Evolutionary conservation across 2,888 invertebrate genomes (phyloP).

Genomic region (Phalangium opilio): DNA sequence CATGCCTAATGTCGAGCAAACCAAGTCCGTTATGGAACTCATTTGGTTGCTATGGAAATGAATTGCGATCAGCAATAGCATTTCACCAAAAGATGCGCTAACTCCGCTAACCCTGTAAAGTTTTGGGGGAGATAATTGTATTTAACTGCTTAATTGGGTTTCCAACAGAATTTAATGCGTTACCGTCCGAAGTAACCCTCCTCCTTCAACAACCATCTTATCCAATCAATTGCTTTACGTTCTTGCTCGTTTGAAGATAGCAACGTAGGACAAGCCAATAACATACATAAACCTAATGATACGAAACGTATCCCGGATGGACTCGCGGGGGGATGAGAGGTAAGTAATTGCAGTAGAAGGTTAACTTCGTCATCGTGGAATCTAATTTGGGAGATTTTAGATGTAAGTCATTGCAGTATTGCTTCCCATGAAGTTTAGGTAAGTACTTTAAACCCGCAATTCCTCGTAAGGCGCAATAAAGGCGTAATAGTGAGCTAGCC

Average conservation of each 20-base stretch:
- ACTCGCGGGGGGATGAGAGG: conserved; percentile 74
- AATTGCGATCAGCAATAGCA: conserved; percentile 86
- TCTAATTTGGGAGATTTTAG: conserved; percentile 31
- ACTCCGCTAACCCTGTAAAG: conserved; percentile 55
- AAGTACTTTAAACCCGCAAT: conserved; percentile 79
- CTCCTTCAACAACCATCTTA: conserved; percentile 75
- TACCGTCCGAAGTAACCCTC: conserved; percentile 72
- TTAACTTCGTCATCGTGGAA: conserved; percentile 83
- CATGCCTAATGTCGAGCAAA: conserved; percentile 87
- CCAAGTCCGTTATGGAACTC: conserved; percentile 79
- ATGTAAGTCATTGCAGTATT: not conserved
- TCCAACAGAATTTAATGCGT: conserved; percentile 8
- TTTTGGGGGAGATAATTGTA: no score
- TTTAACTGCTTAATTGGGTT: not conserved
- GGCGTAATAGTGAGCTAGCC: conserved; percentile 70
- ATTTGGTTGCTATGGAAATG: conserved; percentile 93
- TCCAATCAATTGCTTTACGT: conserved; percentile 73
- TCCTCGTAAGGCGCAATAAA: conserved; percentile 82
- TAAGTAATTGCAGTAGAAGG: conserved; percentile 64
- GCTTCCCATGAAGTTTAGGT: no score
- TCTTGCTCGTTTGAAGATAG: conserved; percentile 62
- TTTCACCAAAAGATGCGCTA: conserved; percentile 73
- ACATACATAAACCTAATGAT: conserved; percentile 79
- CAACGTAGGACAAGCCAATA: conserved; percentile 81
- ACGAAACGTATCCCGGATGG: conserved; percentile 84